A percentile compares a stretch with the other conserved stretches of the same genome.
phyloP scores from a whole-genome alignment of 2,113 vertebrate genomes.

The Fregetta grallaria region DNA sequence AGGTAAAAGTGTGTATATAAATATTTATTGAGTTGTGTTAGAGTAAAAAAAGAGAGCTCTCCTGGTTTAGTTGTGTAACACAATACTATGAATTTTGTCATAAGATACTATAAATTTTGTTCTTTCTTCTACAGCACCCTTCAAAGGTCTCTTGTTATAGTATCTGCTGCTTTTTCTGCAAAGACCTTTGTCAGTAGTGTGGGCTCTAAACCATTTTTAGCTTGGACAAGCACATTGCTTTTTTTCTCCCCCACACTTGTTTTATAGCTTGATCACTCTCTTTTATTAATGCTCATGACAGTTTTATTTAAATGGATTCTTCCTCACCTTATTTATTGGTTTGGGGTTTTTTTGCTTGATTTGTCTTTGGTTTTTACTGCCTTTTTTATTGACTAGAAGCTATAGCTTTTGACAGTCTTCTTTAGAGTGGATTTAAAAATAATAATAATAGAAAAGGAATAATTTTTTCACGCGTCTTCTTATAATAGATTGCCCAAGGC shows the following conservation, averaged over 20 bases:
- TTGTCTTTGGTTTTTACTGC: neutral
- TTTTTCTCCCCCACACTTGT: neutral
- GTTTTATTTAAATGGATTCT: neutral
- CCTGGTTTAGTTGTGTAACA: neutral
- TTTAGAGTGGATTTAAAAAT: neutral
- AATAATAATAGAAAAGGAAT: neutral
- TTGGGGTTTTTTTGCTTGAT: neutral
- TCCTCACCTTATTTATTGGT: neutral
- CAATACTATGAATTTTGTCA: neutral
- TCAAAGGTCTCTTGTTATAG: neutral
- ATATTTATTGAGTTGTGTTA: neutral
- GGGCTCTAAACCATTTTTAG: neutral
- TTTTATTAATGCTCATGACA: neutral
- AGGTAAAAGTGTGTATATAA: neutral
- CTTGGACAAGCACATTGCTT: neutral
- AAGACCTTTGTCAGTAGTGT: neutral
- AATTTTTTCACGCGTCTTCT: neutral
- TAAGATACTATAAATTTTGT: neutral
- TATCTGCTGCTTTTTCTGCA: neutral
- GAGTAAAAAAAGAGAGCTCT: neutral
- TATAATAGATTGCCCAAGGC: neutral
- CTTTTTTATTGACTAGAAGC: neutral
- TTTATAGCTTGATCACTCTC: neutral
- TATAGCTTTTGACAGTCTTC: neutral
- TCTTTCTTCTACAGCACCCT: neutral